phyloP scores from a whole-genome alignment of 2,797 vertebrate species.

The Acanthopagrus latus region DNA sequence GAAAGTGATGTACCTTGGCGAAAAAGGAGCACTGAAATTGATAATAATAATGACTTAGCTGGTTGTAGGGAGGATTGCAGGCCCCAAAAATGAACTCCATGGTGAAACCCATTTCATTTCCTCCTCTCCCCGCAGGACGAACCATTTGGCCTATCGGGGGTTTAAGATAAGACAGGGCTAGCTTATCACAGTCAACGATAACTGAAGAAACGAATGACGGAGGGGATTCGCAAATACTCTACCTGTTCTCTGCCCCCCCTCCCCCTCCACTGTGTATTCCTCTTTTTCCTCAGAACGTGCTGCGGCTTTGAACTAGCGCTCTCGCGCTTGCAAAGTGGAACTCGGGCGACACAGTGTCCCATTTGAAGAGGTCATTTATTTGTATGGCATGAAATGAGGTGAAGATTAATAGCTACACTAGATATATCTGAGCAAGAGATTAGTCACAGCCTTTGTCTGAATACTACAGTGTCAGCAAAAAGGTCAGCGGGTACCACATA shows the following conservation, averaged over 20 bases:
- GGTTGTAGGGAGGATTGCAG: constrained; percentile 54
- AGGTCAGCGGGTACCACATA: constrained; percentile 61
- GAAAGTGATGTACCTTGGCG: constrained; percentile 51
- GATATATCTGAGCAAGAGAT: constrained; percentile 71
- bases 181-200: constrained; percentile 82
- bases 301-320: constrained; percentile 70
- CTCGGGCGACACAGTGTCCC: constrained; percentile 70
- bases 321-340: constrained; percentile 67
- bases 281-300: constrained; percentile 50
- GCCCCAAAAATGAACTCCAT: constrained; percentile 63
- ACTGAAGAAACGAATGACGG: constrained; percentile 76
- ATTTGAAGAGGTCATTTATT: constrained; percentile 81
- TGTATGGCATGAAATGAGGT: constrained; percentile 72
- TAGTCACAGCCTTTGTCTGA: constrained; percentile 75
- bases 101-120: constrained; percentile 79
- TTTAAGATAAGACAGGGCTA: constrained; percentile 84
- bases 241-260: constrained; percentile 46
- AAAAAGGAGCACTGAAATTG: constrained; percentile 56
- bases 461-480: constrained; percentile 72
- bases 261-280: neutral
- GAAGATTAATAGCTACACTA: constrained; percentile 77
- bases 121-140: constrained; percentile 68
- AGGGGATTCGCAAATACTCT: constrained; percentile 76
- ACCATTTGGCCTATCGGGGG: constrained; percentile 76
- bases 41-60: constrained; percentile 75